A percentile compares a stretch with the other conserved stretches of the same genome.
These are phyloP conservation scores for Schizaphis graminum DNA, from an alignment of 2,888 invertebrate genomes.

Conservation along the genomic window DNA sequence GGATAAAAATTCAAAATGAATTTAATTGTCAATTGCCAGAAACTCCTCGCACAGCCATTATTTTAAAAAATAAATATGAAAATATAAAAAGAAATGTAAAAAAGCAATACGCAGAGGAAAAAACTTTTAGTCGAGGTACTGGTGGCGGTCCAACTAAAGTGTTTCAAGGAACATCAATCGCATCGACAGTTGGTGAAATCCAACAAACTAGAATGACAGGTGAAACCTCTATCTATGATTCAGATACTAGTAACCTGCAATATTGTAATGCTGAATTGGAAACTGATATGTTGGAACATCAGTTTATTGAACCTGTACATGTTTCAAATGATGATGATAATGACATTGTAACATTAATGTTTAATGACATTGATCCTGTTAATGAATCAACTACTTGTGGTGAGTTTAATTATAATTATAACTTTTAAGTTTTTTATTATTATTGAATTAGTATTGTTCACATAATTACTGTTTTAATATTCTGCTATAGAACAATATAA, in stretches of 20 bases:
- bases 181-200: neutral
- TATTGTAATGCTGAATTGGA: neutral
- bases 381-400: neutral
- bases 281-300: neutral
- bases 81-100: slow-evolving; percentile 7
- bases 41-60: neutral
- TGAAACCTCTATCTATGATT: neutral
- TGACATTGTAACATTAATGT: neutral
- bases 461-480: neutral
- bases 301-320: neutral
- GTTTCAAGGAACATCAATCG: neutral
- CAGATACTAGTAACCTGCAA: neutral
- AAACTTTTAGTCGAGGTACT: slow-evolving; percentile 6
- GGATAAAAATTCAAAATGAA: slow-evolving; percentile 13
- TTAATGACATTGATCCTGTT: neutral
- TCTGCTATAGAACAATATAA: slow-evolving; percentile 13
- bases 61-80: slow-evolving; percentile 7
- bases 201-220: neutral
- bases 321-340: neutral
- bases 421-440: slow-evolving; percentile 4
- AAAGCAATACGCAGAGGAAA: neutral
- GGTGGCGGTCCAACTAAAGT: neutral
- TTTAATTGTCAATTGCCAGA: neutral
- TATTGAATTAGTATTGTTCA: slow-evolving; percentile 5
- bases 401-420: neutral